Percentiles rank a stretch among this genome's conserved stretches.
Evolutionary conservation across 2,113 vertebrate genomes (phyloP).

Genomic region (Bucco capensis): DNA sequence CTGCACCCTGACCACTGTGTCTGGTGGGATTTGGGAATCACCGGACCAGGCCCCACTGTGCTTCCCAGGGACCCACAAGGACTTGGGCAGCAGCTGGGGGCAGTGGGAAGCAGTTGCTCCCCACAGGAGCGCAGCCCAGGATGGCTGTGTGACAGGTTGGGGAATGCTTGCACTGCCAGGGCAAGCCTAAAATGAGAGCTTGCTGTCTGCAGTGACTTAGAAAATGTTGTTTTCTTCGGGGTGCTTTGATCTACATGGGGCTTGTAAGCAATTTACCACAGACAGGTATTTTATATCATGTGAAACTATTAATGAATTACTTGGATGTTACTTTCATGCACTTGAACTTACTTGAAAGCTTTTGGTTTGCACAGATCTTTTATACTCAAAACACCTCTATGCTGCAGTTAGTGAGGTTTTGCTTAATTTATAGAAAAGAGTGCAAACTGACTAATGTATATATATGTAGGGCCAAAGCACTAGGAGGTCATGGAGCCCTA

Average conservation of each 20-base stretch:
- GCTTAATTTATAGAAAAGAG: background rate
- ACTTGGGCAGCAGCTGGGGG: background rate
- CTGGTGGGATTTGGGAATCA: fast-evolving
- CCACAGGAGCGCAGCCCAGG: fast-evolving
- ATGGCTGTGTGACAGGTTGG: fast-evolving
- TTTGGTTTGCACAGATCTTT: background rate
- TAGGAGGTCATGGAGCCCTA: background rate
- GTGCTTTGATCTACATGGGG: background rate
- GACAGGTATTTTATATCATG: background rate
- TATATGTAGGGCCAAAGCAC: background rate
- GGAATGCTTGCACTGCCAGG: fast-evolving
- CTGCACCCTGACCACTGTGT: fast-evolving
- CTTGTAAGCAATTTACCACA: background rate
- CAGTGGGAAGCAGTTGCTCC: fast-evolving
- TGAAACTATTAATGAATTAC: background rate
- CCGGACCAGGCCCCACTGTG: too few species aligned
- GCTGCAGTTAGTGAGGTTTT: background rate
- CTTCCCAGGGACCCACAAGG: fast-evolving
- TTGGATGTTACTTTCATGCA: background rate
- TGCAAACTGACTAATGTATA: background rate
- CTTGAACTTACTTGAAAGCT: background rate
- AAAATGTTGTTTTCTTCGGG: background rate
- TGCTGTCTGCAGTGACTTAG: background rate
- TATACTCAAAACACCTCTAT: background rate
- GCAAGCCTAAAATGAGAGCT: background rate